phyloP scores from a whole-genome alignment of 2,113 vertebrate genomes.

The Orthonyx spaldingii region DNA sequence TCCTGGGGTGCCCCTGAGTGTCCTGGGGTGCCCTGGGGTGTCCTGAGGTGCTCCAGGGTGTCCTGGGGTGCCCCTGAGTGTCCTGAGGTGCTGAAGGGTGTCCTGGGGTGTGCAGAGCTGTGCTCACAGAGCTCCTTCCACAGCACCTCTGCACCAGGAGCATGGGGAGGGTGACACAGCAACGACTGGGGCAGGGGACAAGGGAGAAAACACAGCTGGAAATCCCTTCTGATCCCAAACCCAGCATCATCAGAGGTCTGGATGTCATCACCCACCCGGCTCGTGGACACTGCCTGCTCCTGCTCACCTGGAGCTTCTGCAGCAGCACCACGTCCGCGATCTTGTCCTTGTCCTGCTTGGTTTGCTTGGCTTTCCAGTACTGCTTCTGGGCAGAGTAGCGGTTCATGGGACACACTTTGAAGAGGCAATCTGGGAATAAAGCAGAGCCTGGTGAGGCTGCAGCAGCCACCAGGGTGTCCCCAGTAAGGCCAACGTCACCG shows the following conservation, averaged over 20 bases:
- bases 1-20: neutral
- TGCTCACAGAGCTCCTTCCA: neutral
- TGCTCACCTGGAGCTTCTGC: constrained; percentile 91
- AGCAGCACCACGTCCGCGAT: constrained; percentile 89
- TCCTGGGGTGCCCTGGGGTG: neutral
- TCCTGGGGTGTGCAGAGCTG: neutral
- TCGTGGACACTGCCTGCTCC: neutral
- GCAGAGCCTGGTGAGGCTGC: neutral
- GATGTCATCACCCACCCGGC: rapidly evolving
- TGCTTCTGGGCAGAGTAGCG: constrained; percentile 98
- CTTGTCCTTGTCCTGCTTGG: constrained; percentile 97
- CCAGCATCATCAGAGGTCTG: neutral
- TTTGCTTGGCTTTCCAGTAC: constrained; percentile 98
- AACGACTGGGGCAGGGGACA: rapidly evolving
- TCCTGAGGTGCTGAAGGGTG: neutral
- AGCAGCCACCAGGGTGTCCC: neutral
- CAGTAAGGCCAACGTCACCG: rapidly evolving
- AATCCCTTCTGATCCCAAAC: neutral
- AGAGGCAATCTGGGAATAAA: constrained; percentile 85
- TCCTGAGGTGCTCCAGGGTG: neutral
- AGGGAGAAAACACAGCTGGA: neutral
- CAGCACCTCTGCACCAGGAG: neutral
- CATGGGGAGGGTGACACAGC: neutral
- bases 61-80: neutral
- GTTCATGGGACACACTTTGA: constrained; percentile 97